Percentiles rank a stretch among this genome's conserved stretches.
Evolutionary conservation across 2,113 vertebrate genomes (phyloP).

Genomic region (Psilopsiagon aurifrons): DNA sequence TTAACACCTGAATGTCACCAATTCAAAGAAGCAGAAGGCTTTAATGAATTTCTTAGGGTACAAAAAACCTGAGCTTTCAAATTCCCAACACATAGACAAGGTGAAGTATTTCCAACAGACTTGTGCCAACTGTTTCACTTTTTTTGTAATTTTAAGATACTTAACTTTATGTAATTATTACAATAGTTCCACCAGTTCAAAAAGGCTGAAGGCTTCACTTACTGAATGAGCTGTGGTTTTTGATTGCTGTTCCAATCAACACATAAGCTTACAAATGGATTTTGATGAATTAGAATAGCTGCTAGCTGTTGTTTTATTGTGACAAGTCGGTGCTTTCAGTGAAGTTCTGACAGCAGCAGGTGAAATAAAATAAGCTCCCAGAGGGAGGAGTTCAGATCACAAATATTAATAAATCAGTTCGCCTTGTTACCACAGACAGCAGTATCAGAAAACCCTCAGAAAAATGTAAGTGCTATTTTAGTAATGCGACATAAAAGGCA

Average conservation of each 20-base stretch:
- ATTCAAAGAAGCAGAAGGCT: not conserved
- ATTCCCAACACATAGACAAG: not conserved
- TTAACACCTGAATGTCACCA: not conserved
- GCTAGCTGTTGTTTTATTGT: not conserved
- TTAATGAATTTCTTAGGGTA: not conserved
- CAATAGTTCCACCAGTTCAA: not conserved
- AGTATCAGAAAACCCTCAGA: not conserved
- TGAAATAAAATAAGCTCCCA: not conserved
- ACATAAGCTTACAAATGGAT: not conserved
- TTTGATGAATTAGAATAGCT: not conserved
- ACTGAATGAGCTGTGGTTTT: not conserved
- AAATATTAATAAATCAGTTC: not conserved
- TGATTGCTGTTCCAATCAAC: not conserved
- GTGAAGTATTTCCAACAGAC: not conserved
- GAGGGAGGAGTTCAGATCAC: not conserved
- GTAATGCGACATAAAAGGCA: not conserved
- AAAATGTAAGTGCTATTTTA: not conserved
- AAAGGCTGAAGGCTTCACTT: not conserved
- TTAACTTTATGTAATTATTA: not conserved
- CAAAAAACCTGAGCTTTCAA: not conserved
- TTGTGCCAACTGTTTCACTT: not conserved
- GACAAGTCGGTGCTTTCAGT: not conserved
- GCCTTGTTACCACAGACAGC: not conserved
- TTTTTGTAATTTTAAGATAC: not conserved
- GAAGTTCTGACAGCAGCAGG: not conserved